Evolutionary conservation across 2,888 invertebrate species (phyloP).

Genomic region (Synanthedon andrenaeformis): DNA sequence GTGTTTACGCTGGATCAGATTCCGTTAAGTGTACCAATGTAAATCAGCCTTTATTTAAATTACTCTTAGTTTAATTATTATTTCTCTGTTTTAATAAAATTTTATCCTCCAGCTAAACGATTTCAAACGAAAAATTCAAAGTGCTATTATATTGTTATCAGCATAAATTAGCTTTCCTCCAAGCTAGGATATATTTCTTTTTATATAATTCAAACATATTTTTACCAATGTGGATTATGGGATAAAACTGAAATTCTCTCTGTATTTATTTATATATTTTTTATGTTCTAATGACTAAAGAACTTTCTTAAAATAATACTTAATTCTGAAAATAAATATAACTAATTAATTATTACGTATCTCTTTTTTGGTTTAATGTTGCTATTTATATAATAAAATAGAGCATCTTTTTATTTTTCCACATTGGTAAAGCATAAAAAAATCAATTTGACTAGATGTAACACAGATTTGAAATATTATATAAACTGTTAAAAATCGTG

Average conservation of each 20-base stretch:
- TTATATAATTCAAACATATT: slow-evolving; percentile 32
- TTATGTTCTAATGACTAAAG: not conserved
- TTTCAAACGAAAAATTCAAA: slow-evolving; percentile 1
- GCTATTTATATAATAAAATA: no score
- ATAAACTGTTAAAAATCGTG: slow-evolving; percentile 12
- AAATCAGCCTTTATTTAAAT: no score
- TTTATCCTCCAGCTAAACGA: no score
- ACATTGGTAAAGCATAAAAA: slow-evolving; percentile 39
- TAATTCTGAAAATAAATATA: slow-evolving; percentile 1
- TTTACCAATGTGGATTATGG: slow-evolving; percentile 30
- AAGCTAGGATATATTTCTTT: slow-evolving; percentile 64
- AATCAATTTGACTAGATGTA: slow-evolving; percentile 66
- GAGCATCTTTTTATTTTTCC: slow-evolving; percentile 11
- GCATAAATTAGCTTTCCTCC: slow-evolving; percentile 55
- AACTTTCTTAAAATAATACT: slow-evolving; percentile 1
- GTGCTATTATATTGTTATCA: slow-evolving; percentile 26
- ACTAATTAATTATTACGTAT: slow-evolving; percentile 6
- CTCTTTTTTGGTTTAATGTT: no score
- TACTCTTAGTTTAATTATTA: no score
- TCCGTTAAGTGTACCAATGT: no score
- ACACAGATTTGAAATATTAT: slow-evolving; percentile 26
- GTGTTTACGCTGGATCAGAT: no score
- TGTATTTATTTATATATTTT: no score
- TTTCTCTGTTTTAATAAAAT: no score
- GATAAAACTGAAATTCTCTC: no score